These are phyloP conservation scores for Meleagris gallopavo DNA, from an alignment of 2,113 vertebrate species.

Conservation along the genomic window DNA sequence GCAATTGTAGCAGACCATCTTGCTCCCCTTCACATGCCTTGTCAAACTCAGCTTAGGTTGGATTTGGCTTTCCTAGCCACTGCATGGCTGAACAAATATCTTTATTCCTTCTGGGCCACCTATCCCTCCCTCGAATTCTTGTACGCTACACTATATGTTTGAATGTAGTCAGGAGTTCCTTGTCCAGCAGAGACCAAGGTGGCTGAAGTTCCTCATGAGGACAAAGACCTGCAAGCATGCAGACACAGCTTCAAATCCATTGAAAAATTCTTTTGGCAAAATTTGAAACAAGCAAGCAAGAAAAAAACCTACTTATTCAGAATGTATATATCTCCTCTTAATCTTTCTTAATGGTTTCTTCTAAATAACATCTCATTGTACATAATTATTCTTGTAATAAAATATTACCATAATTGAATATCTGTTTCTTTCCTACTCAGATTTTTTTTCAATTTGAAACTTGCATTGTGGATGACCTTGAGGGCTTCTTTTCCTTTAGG, in stretches of 20 bases:
- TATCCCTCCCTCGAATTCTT: background rate
- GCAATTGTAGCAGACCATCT: background rate
- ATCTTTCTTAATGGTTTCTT: background rate
- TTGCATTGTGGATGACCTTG: background rate
- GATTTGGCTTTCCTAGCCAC: background rate
- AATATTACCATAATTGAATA: background rate
- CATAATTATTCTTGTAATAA: background rate
- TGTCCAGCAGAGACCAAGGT: background rate
- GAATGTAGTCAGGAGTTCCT: background rate
- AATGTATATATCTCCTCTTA: background rate
- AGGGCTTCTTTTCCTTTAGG: background rate
- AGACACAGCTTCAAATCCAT: background rate
- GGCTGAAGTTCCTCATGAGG: background rate
- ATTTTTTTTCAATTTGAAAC: constrained; percentile 16
- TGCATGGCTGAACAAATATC: background rate
- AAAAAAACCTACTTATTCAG: background rate
- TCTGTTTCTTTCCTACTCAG: background rate
- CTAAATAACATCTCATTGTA: background rate
- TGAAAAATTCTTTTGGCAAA: background rate
- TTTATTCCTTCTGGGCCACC: background rate
- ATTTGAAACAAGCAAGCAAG: background rate
- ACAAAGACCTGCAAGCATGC: background rate
- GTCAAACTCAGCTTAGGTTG: rapidly evolving
- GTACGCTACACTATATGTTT: background rate
- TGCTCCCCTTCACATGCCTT: background rate